phyloP scores from a whole-genome alignment of 2,113 vertebrate species.

The Labrus mixtus region DNA sequence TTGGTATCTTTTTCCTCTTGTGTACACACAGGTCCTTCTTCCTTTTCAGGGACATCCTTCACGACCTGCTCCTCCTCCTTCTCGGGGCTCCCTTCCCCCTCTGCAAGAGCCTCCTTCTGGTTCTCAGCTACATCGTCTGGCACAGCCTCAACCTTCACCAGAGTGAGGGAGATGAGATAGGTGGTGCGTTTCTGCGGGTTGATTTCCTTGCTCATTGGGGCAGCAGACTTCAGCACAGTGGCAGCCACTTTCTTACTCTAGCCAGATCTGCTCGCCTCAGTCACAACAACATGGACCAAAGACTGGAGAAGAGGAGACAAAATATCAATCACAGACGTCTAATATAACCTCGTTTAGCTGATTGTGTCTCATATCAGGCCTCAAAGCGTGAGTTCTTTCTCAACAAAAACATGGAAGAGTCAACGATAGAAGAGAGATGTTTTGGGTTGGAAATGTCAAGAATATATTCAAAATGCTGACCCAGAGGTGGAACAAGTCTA shows the following conservation, averaged over 20 bases:
- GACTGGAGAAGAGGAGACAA: constrained; percentile 52
- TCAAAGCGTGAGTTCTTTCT: constrained; percentile 24
- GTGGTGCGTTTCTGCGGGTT: constrained; percentile 91
- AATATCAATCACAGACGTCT: constrained; percentile 53
- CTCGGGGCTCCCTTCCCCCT: constrained; percentile 70
- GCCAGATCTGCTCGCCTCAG: constrained; percentile 56
- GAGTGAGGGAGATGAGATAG: constrained; percentile 94
- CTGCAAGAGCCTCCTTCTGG: constrained; percentile 64
- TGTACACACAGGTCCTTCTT: constrained; percentile 43
- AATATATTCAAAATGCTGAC: constrained; percentile 56
- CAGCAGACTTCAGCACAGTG: constrained; percentile 71
- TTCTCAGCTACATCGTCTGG: constrained; percentile 71
- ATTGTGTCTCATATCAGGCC: constrained; percentile 21
- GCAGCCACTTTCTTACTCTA: constrained; percentile 67
- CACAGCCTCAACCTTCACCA: constrained; percentile 91
- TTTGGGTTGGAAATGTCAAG: constrained; percentile 47
- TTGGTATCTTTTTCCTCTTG: constrained; percentile 40
- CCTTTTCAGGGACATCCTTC: constrained; percentile 46
- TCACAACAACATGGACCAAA: constrained; percentile 55
- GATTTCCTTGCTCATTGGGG: constrained; percentile 85
- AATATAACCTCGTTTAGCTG: constrained; percentile 31
- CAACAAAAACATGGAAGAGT: constrained; percentile 9
- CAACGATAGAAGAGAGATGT: constrained; percentile 3
- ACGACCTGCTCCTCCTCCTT: constrained; percentile 49
- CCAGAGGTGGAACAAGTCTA: constrained; percentile 72